phyloP scores from a whole-genome alignment of 2,797 vertebrate genomes.

The Aselliscus stoliczkanus region DNA sequence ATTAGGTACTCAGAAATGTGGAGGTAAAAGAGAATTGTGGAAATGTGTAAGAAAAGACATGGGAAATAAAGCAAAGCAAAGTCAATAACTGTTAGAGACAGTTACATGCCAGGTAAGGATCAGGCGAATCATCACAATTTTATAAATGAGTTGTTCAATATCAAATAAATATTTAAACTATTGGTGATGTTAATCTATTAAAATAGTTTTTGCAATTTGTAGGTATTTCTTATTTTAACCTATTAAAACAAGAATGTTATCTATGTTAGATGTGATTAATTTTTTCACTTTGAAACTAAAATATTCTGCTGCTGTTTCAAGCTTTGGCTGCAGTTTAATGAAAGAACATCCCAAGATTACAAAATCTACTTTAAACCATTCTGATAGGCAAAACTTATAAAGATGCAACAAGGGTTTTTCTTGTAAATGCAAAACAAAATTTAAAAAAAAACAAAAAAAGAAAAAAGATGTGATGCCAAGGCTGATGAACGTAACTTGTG shows the following conservation, averaged over 20 bases:
- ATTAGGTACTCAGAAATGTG: background rate
- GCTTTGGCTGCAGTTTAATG: background rate
- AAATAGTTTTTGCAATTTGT: background rate
- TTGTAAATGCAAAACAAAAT: background rate
- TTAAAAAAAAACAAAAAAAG: background rate
- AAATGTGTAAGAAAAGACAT: background rate
- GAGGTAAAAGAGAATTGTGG: background rate
- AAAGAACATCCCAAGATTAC: background rate
- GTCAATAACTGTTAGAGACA: background rate
- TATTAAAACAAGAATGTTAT: background rate
- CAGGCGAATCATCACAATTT: background rate
- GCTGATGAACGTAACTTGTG: background rate
- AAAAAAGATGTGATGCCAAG: background rate
- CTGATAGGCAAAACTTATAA: background rate
- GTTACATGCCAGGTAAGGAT: background rate
- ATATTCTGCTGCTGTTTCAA: background rate
- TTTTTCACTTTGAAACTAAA: conserved; percentile 5
- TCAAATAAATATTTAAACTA: background rate
- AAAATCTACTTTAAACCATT: background rate
- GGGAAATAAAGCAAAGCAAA: background rate
- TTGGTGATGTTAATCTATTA: background rate
- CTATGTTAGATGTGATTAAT: background rate
- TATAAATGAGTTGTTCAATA: background rate
- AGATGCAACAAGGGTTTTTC: background rate
- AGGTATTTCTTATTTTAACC: background rate